These are phyloP conservation scores for Parambassis ranga DNA, from an alignment of 2,797 vertebrate species.

Conservation along the genomic window DNA sequence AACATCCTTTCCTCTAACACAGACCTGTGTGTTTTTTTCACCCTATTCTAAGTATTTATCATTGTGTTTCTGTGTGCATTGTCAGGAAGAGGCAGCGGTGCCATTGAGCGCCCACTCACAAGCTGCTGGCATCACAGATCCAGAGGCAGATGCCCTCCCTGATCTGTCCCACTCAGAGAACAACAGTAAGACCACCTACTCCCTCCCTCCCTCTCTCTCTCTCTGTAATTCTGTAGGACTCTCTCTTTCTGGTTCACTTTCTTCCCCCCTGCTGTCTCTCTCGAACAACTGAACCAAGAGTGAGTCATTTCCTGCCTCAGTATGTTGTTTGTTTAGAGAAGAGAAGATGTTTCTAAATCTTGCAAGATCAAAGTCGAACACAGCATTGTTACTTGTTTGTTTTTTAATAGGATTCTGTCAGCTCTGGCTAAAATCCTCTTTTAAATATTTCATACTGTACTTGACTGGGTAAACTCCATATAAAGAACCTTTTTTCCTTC, in stretches of 20 bases:
- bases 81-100: slow-evolving; percentile 63
- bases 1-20: slow-evolving; percentile 2
- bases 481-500: rapidly evolving
- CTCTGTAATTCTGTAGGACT: neutral
- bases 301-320: slow-evolving; percentile 56
- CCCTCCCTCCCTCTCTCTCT: neutral
- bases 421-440: too few species aligned
- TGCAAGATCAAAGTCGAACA: slow-evolving; percentile 7
- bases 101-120: slow-evolving; percentile 58
- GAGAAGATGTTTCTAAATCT: neutral
- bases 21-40: slow-evolving; percentile 43
- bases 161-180: slow-evolving; percentile 66
- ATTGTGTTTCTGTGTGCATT: slow-evolving; percentile 21
- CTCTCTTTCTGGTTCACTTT: slow-evolving; percentile 15
- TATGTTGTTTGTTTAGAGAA: slow-evolving; percentile 18
- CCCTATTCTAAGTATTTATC: slow-evolving; percentile 29
- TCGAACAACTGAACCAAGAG: slow-evolving; percentile 7
- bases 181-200: slow-evolving; percentile 76
- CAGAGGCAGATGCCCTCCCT: slow-evolving; percentile 56
- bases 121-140: slow-evolving; percentile 45
- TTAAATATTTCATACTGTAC: neutral
- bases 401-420: too few species aligned
- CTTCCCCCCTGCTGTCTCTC: slow-evolving; percentile 14
- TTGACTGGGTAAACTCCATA: rapidly evolving
- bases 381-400: neutral